These are phyloP conservation scores for Ephestia elutella DNA, from an alignment of 1,140 invertebrate genomes.

Conservation along the genomic window DNA sequence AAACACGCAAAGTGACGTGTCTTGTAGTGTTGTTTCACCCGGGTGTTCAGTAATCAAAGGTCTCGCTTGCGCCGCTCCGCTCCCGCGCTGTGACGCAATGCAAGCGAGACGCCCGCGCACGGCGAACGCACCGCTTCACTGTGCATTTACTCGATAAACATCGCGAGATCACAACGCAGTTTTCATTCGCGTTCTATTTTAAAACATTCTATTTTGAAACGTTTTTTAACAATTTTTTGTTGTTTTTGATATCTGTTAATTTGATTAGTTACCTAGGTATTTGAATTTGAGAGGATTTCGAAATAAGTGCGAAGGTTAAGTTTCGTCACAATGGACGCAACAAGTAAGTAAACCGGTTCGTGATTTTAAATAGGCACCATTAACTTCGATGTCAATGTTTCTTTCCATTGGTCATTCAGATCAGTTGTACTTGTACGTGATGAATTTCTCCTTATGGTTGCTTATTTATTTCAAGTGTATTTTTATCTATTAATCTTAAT, in stretches of 20 bases:
- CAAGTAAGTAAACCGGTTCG: constrained; percentile 54
- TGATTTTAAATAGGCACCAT: not conserved
- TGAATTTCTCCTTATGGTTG: too few species aligned
- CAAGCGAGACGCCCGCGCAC: constrained; percentile 29
- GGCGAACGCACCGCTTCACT: constrained; percentile 18
- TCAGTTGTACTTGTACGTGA: too few species aligned
- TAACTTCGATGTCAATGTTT: not conserved
- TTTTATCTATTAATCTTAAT: too few species aligned
- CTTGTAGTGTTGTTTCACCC: constrained; percentile 25
- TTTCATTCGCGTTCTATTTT: not conserved
- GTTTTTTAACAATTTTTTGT: too few species aligned
- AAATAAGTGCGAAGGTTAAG: constrained; percentile 50
- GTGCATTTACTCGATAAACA: constrained; percentile 58
- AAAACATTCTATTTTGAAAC: not conserved
- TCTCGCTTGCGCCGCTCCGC: constrained; percentile 28
- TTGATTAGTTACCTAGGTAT: not conserved
- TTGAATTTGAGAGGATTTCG: constrained; percentile 18
- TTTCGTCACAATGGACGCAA: constrained; percentile 67
- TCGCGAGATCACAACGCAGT: constrained; percentile 26
- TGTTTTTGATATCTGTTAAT: not conserved
- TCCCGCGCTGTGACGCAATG: constrained; percentile 36
- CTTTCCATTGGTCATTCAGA: not conserved
- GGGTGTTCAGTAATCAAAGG: constrained; percentile 7
- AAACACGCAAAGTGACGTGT: constrained; percentile 32
- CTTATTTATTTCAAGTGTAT: too few species aligned